These are phyloP conservation scores for Cydia splendana DNA, from an alignment of 1,140 invertebrate genomes.

Conservation along the genomic window DNA sequence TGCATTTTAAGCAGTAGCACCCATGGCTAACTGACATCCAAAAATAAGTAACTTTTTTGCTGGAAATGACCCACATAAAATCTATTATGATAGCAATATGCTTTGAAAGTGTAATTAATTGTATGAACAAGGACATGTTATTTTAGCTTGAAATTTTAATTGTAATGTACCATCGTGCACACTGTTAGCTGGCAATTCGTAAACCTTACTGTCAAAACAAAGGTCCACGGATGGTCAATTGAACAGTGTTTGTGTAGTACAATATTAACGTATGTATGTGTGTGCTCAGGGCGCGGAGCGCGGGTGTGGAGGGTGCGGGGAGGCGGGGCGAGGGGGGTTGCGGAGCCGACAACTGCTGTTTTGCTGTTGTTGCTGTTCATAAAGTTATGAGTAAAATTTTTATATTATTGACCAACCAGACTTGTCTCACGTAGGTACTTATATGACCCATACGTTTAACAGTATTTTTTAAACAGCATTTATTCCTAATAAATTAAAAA, in stretches of 20 bases:
- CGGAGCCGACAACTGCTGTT: slow-evolving; percentile 75
- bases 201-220: too few species aligned
- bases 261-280: slow-evolving; percentile 72
- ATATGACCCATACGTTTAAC: neutral
- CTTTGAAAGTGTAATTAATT: neutral
- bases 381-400: slow-evolving; percentile 78
- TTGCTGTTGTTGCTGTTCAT: slow-evolving; percentile 76
- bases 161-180: too few species aligned
- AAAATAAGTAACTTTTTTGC: too few species aligned
- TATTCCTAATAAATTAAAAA: neutral
- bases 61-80: neutral
- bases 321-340: slow-evolving; percentile 70
- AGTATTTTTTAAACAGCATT: neutral
- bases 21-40: too few species aligned
- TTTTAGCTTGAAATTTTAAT: slow-evolving; percentile 32
- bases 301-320: slow-evolving; percentile 62
- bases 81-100: neutral
- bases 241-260: slow-evolving; percentile 32
- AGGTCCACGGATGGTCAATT: too few species aligned
- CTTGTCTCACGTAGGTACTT: slow-evolving; percentile 47
- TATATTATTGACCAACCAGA: slow-evolving; percentile 74
- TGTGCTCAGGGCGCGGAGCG: slow-evolving; percentile 74
- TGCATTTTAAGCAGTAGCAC: too few species aligned
- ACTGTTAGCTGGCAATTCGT: too few species aligned
- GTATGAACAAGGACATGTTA: slow-evolving; percentile 24